phyloP scores from a whole-genome alignment of 1,140 invertebrate genomes.

The Lepidotrigona ventralis region DNA sequence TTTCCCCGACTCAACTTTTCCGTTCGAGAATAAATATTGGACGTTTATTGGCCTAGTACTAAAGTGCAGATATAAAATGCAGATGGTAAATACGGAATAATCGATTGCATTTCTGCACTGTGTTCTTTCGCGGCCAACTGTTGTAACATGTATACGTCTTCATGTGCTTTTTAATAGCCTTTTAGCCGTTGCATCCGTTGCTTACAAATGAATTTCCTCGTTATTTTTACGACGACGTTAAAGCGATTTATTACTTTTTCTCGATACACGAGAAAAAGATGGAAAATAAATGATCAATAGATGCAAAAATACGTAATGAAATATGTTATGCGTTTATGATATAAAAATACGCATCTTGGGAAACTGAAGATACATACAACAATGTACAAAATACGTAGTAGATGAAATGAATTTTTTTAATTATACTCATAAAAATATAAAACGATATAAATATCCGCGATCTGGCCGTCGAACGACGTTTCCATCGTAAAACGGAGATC shows the following conservation, averaged over 20 bases:
- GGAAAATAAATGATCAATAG: not conserved
- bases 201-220: constrained; percentile 3
- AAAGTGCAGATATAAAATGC: not conserved
- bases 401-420: too few species aligned
- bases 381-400: too few species aligned
- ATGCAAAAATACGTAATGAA: too few species aligned
- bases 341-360: too few species aligned
- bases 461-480: too few species aligned
- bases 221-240: not conserved
- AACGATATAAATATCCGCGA: too few species aligned
- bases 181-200: not conserved
- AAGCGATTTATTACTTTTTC: not conserved
- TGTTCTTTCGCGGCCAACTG: not conserved
- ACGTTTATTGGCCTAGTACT: not conserved
- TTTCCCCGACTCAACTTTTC: not conserved
- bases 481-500: not conserved
- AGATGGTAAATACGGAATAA: not conserved
- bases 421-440: too few species aligned
- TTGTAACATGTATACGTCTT: not conserved
- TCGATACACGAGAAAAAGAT: not conserved
- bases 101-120: not conserved
- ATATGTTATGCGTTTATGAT: too few species aligned
- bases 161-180: not conserved
- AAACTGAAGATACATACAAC: too few species aligned
- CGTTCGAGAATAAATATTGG: not conserved